A percentile compares a stretch with the other conserved stretches of the same genome.
phyloP scores from a whole-genome alignment of 2,113 vertebrate genomes.

The Emydura subglobosa region DNA sequence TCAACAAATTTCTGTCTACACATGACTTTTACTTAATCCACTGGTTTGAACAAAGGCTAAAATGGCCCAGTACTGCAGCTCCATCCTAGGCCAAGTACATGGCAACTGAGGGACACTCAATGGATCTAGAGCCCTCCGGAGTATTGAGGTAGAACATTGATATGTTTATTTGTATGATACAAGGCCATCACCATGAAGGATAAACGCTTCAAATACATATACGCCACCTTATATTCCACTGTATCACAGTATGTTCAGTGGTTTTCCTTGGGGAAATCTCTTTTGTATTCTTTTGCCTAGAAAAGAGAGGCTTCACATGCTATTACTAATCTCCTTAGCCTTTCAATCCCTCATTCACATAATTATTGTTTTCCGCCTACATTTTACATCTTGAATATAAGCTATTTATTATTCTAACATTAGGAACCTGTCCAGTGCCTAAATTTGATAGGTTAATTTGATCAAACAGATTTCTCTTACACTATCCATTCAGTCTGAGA shows the following conservation, averaged over 20 bases:
- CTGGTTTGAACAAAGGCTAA: slow-evolving; percentile 3
- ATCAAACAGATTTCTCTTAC: not conserved
- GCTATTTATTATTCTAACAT: not conserved
- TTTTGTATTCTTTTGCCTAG: not conserved
- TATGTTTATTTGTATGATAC: not conserved
- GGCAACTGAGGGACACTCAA: not conserved
- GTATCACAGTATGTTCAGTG: not conserved
- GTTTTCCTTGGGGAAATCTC: not conserved
- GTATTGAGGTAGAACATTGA: not conserved
- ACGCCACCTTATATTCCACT: not conserved
- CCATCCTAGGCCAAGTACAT: not conserved
- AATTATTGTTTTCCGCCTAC: not conserved
- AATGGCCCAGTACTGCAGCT: not conserved
- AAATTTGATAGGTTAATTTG: slow-evolving; percentile 15
- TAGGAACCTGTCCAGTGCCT: not conserved
- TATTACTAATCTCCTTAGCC: not conserved
- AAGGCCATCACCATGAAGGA: not conserved
- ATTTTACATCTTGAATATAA: not conserved
- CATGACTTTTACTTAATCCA: slow-evolving; percentile 18
- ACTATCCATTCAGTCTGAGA: slow-evolving; percentile 16
- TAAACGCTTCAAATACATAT: fast-evolving
- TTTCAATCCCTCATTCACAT: not conserved
- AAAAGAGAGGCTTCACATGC: not conserved
- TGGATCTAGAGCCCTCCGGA: slow-evolving; percentile 1
- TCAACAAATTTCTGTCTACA: not conserved